phyloP scores from a whole-genome alignment of 2,113 vertebrate genomes.

The Colius striatus region DNA sequence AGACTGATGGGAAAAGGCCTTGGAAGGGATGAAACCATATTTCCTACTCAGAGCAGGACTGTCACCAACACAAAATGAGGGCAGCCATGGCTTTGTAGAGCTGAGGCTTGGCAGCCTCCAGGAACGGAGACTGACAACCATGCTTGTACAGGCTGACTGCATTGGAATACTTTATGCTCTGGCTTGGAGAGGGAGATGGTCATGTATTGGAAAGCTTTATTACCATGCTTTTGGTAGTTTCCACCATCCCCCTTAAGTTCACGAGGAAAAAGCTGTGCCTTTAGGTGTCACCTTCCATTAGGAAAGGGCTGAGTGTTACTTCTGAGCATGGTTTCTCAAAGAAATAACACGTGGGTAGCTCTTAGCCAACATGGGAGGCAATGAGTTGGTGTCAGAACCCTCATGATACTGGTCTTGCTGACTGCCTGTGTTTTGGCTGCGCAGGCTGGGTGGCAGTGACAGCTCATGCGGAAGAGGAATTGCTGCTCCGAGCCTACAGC shows the following conservation, averaged over 20 bases:
- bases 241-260: background rate
- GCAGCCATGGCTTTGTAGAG: background rate
- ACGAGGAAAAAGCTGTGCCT: background rate
- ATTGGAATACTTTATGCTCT: background rate
- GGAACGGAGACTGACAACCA: background rate
- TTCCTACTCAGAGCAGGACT: background rate
- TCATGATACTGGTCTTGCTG: background rate
- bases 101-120: background rate
- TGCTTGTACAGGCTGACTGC: background rate
- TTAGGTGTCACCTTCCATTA: background rate
- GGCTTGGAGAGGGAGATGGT: background rate
- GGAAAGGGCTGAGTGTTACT: background rate
- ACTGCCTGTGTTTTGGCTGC: background rate
- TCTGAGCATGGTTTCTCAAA: background rate
- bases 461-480: constrained; percentile 56
- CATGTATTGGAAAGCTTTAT: background rate
- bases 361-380: background rate
- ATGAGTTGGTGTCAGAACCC: background rate
- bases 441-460: constrained; percentile 94
- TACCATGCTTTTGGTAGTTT: background rate
- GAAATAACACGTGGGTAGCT: background rate
- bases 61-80: background rate
- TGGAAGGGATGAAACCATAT: background rate
- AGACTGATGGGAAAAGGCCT: background rate
- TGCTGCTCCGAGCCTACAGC: constrained; percentile 80